Percentiles rank a stretch among this genome's conserved stretches.
These are phyloP conservation scores for Misgurnus anguillicaudatus DNA, from an alignment of 2,113 vertebrate species.

Conservation along the genomic window DNA sequence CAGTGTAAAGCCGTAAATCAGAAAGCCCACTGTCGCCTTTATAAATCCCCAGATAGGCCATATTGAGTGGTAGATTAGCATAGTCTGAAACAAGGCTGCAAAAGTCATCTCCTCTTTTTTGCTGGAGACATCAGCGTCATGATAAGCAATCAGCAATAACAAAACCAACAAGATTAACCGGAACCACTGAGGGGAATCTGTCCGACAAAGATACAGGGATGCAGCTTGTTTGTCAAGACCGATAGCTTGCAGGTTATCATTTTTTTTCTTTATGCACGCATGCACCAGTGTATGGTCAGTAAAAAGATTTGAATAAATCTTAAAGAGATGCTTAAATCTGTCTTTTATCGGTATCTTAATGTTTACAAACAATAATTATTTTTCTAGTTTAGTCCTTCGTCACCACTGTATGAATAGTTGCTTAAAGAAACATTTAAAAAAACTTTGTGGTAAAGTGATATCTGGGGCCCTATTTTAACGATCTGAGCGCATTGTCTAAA, in stretches of 20 bases:
- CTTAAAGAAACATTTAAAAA: too few species aligned
- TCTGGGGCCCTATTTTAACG: too few species aligned
- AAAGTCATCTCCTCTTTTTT: conserved; percentile 53
- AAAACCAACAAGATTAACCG: conserved; percentile 56
- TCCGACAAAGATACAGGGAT: conserved; percentile 47
- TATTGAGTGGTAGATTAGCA: conserved; percentile 51
- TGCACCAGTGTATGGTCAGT: too few species aligned
- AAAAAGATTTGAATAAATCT: too few species aligned
- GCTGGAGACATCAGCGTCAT: conserved; percentile 44
- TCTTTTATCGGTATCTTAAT: too few species aligned
- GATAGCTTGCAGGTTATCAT: conserved; percentile 13
- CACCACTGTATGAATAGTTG: too few species aligned
- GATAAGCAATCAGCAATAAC: conserved; percentile 58
- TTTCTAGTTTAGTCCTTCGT: too few species aligned
- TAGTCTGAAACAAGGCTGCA: conserved; percentile 41
- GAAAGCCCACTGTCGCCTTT: conserved; percentile 19
- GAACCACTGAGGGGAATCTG: conserved; percentile 50
- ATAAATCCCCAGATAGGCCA: conserved; percentile 42
- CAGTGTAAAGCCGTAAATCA: conserved; percentile 32
- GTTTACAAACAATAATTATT: too few species aligned
- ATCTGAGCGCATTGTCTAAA: too few species aligned
- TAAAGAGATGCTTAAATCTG: too few species aligned
- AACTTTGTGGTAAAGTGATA: too few species aligned
- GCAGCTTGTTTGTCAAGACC: conserved; percentile 6
- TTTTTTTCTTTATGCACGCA: not conserved